Evolutionary conservation across 2,888 invertebrate species (phyloP).

Genomic region (Drosophila prolongata): DNA sequence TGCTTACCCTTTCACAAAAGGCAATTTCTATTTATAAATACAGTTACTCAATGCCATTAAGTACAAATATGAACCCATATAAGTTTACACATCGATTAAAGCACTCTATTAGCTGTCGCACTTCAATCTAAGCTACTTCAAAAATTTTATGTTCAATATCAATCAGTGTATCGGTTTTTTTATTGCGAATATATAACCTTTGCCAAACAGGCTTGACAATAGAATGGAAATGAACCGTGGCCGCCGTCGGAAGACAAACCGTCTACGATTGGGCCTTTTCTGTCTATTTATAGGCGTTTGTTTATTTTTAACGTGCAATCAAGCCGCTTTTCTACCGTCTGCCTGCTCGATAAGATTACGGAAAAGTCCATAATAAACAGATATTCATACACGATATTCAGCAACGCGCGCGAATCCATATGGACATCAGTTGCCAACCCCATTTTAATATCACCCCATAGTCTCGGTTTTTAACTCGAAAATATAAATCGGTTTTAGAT

Average conservation of each 20-base stretch:
- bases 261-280: slow-evolving; percentile 36
- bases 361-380: slow-evolving; percentile 43
- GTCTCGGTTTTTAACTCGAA: slow-evolving; percentile 5
- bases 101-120: slow-evolving; percentile 27
- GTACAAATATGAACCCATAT: slow-evolving; percentile 13
- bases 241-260: slow-evolving; percentile 32
- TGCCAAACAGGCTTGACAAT: slow-evolving; percentile 7
- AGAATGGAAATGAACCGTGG: slow-evolving; percentile 18
- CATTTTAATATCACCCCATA: slow-evolving; percentile 48
- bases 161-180: slow-evolving; percentile 10
- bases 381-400: slow-evolving; percentile 19
- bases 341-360: slow-evolving; percentile 62
- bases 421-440: slow-evolving; percentile 32
- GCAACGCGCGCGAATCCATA: slow-evolving; percentile 7
- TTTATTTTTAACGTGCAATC: slow-evolving; percentile 72
- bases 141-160: slow-evolving; percentile 26
- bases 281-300: slow-evolving; percentile 66
- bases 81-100: slow-evolving; percentile 13
- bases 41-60: slow-evolving; percentile 22
- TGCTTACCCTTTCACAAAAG: too few species aligned
- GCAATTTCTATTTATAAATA: slow-evolving; percentile 21
- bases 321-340: slow-evolving; percentile 31
- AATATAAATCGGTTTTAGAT: slow-evolving; percentile 69
- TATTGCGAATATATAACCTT: slow-evolving; percentile 13
- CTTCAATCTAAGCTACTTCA: slow-evolving; percentile 16